A percentile compares a stretch with the other conserved stretches of the same genome.
Evolutionary conservation across 2,113 vertebrate species (phyloP).

Genomic region (Anas platyrhynchos): DNA sequence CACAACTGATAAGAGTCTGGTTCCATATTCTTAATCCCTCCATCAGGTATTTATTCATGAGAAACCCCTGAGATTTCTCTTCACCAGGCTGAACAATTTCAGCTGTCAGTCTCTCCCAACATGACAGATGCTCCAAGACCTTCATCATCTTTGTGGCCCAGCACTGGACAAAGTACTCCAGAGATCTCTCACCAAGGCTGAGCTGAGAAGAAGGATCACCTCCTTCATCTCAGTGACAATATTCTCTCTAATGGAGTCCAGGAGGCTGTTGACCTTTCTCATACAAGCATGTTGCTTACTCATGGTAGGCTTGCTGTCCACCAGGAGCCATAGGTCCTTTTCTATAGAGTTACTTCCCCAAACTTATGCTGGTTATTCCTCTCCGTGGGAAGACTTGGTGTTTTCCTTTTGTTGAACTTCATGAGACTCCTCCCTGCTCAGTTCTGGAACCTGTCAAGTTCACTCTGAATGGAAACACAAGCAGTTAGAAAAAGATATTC

Average conservation of each 20-base stretch:
- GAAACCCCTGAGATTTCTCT: neutral
- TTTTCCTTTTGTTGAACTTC: neutral
- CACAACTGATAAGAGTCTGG: neutral
- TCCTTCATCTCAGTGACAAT: rapidly evolving
- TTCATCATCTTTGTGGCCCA: neutral
- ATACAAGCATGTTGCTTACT: neutral
- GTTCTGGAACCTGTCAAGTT: neutral
- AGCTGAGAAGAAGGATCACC: neutral
- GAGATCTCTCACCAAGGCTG: neutral
- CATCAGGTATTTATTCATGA: neutral
- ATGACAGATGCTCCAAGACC: neutral
- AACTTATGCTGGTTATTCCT: neutral
- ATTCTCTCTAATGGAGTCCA: neutral
- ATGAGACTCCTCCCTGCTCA: neutral
- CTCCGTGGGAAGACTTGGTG: neutral
- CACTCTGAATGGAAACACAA: neutral
- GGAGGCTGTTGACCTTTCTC: neutral
- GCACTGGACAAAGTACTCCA: neutral
- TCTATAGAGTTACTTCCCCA: neutral
- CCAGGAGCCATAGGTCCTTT: neutral
- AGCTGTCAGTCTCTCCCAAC: neutral
- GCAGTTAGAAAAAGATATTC: neutral
- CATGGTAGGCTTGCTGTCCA: neutral
- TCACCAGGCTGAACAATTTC: neutral
- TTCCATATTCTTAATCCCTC: neutral